Evolutionary conservation across 2,113 vertebrate genomes (phyloP), one percentile per base, ranked within the genome.

Genomic region (Phalacrocorax brasilianus): DNA sequence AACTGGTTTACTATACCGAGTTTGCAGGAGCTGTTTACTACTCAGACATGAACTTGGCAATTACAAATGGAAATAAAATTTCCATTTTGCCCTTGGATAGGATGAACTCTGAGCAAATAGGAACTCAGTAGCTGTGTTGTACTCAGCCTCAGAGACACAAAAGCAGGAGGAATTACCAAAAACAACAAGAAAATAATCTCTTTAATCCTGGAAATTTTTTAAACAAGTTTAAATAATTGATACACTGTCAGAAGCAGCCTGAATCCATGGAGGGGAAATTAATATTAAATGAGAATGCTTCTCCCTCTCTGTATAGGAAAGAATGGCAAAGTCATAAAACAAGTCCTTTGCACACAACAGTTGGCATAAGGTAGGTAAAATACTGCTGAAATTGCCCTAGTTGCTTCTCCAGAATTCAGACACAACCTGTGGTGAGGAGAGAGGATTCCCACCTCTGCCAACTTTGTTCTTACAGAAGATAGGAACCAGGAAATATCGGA

Each of bases 151-250:
- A 38, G 74, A 76, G 76, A 80, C 68, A 71, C 56, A 77, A 52
- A 65, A n/a, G 72, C 33, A 85, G 52, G 62, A 92, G 49, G 82
- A 89, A 94, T 71, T 91, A 85, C 75, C 82, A 65, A 56, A 70
- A 74, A 68, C 89, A 88, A 86, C 88, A 94, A 49, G 62, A 91
- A 96, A 83, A n/a, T 59, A 78, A 92, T 86, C 56, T 92, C 85
- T 96, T 58, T 95, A 94, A 95, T 96, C 80, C 93, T 91, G 84
- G 83, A 88, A 95, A 55, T 77, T 93, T 91, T 88, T 88, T 47
- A 76, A 97, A 93, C 42, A 78, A 59, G 68, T 96, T 94, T 97
- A 95, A 97, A 97, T 97, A 97, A 97, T 97, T 94, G 79, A 96
- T 89, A 82, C 30, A 30, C 73, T 85, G 95, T 95, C 91, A 94